Percentiles rank a stretch among this genome's conserved stretches.
phyloP scores from a whole-genome alignment of 1,140 invertebrate genomes.

The Bombus polaris region DNA sequence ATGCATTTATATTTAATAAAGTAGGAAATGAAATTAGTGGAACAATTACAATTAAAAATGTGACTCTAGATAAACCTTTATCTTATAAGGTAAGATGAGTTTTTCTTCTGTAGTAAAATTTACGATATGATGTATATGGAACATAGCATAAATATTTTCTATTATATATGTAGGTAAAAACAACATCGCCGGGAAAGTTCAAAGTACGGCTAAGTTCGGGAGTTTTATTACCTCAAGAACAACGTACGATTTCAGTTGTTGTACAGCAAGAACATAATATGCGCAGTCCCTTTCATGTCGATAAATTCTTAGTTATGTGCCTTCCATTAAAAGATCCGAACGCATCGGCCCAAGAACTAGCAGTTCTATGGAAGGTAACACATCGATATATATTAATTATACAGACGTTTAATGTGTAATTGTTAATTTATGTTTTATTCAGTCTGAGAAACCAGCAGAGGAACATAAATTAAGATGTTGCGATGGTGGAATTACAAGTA shows the following conservation, averaged over 20 bases:
- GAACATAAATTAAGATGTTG: slow-evolving; percentile 82
- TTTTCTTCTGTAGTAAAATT: slow-evolving; percentile 21
- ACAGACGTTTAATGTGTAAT: background rate
- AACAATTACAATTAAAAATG: slow-evolving; percentile 87
- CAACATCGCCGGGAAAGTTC: slow-evolving; percentile 92
- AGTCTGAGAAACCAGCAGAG: slow-evolving; percentile 79
- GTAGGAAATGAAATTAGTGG: slow-evolving; percentile 86
- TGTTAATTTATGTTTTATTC: slow-evolving; percentile 42
- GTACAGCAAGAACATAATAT: slow-evolving; percentile 84
- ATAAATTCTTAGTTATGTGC: slow-evolving; percentile 89
- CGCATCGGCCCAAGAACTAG: slow-evolving; percentile 80
- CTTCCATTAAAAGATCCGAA: slow-evolving; percentile 83
- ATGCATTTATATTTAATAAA: slow-evolving; percentile 86
- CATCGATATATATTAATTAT: background rate
- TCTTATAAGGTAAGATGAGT: slow-evolving; percentile 87
- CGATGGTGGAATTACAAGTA: slow-evolving; percentile 71
- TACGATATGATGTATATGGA: background rate
- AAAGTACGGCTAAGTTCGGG: slow-evolving; percentile 93
- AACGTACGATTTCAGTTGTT: slow-evolving; percentile 82
- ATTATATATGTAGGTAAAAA: slow-evolving; percentile 86
- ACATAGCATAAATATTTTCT: slow-evolving; percentile 23
- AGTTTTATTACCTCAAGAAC: slow-evolving; percentile 84
- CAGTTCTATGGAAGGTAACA: slow-evolving; percentile 87
- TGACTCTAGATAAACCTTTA: slow-evolving; percentile 84
- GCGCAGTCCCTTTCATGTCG: slow-evolving; percentile 83